These are phyloP conservation scores for Rhyacophila brunnea DNA, from an alignment of 1,140 invertebrate genomes.

Conservation along the genomic window DNA sequence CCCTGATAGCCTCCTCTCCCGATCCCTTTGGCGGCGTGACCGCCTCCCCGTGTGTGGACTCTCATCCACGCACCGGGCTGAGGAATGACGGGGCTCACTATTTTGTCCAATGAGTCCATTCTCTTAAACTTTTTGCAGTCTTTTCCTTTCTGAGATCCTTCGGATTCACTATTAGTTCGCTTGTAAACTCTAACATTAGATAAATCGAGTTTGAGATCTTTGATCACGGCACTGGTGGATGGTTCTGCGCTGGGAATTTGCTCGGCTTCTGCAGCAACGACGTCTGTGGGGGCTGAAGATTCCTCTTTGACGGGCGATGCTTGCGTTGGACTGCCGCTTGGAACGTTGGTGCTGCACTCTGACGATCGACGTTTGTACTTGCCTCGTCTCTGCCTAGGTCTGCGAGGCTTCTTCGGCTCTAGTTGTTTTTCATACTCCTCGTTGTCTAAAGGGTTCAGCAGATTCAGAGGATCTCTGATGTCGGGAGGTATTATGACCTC, in stretches of 20 bases:
- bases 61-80: conserved; percentile 80
- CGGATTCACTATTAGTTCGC: conserved; percentile 51
- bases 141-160: conserved; percentile 50
- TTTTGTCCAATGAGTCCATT: conserved; percentile 77
- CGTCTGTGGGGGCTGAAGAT: conserved; percentile 28
- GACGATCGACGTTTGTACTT: conserved; percentile 60
- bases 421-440: conserved; percentile 76
- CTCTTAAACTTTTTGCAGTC: conserved; percentile 62
- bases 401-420: conserved; percentile 62
- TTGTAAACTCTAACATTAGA: conserved; percentile 39
- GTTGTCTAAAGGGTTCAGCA: conserved; percentile 78
- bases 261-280: conserved; percentile 35
- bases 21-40: conserved; percentile 33
- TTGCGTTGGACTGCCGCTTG: conserved; percentile 26
- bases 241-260: conserved; percentile 5
- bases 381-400: conserved; percentile 54
- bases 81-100: conserved; percentile 88
- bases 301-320: conserved; percentile 19
- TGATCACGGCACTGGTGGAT: conserved; percentile 3
- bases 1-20: conserved; percentile 42
- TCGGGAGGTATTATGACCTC: conserved; percentile 92
- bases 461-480: conserved; percentile 86
- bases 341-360: conserved; percentile 47
- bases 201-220: conserved; percentile 19
- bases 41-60: conserved; percentile 31